phyloP scores from a whole-genome alignment of 1,140 invertebrate species.

The Drosophila orosa region DNA sequence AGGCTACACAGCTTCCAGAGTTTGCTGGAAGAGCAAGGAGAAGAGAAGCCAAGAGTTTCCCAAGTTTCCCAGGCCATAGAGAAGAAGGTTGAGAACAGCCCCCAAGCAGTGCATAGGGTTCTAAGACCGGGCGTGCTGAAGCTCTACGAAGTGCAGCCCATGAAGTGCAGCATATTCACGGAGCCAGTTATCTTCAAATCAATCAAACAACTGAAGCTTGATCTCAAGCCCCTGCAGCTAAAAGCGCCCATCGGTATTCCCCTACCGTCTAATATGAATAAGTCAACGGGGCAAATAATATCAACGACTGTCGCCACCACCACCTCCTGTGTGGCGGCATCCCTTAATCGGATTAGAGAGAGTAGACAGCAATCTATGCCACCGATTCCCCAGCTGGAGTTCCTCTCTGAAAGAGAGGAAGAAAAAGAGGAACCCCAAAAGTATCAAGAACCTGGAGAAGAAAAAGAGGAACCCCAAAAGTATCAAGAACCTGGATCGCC shows the following conservation, averaged over 20 bases:
- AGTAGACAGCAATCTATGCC: neutral
- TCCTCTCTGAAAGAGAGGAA: no score
- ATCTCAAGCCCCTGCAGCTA: constrained; percentile 4
- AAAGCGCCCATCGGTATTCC: neutral
- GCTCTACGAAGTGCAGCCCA: neutral
- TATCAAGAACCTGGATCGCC: neutral
- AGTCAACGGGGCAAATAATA: no score
- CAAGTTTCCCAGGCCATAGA: neutral
- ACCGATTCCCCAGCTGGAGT: constrained; percentile 3
- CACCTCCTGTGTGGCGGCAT: constrained; percentile 5
- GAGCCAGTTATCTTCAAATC: constrained; percentile 1
- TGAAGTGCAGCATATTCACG: no score
- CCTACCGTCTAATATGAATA: neutral
- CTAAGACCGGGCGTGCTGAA: constrained; percentile 5
- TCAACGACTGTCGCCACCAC: neutral
- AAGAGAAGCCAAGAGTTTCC: no score
- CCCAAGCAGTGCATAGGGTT: neutral
- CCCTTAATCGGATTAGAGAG: constrained; percentile 36
- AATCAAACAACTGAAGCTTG: constrained; percentile 19
- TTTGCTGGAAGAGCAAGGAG: constrained; percentile 4
- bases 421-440: neutral
- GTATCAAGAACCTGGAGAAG: neutral
- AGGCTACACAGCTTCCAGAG: constrained; percentile 1
- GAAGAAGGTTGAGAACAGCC: neutral
- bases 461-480: neutral